Percentiles rank a stretch among this genome's conserved stretches.
These are phyloP conservation scores for Bugula neritina DNA, from an alignment of 2,888 invertebrate genomes.

Conservation along the genomic window DNA sequence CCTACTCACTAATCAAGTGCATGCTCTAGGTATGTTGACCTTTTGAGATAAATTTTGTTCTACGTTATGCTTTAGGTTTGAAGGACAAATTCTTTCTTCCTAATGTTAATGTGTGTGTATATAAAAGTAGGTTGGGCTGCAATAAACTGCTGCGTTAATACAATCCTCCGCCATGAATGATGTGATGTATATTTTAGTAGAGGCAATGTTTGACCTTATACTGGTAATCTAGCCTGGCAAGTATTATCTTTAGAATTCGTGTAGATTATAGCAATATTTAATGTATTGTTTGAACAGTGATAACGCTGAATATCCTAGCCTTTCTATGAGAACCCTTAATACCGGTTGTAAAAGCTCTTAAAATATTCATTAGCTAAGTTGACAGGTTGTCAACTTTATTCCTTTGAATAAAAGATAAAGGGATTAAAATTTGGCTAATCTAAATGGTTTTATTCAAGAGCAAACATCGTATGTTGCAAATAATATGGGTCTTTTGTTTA, in stretches of 20 bases:
- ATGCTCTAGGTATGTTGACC: too few relatives aligned
- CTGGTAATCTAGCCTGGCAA: constrained; percentile 15
- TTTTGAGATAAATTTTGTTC: too few relatives aligned
- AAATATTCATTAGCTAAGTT: constrained; percentile 1
- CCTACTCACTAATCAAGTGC: too few relatives aligned
- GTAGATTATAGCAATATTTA: constrained; percentile 25
- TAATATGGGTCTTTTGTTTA: constrained; percentile 15
- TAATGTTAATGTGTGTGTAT: too few relatives aligned
- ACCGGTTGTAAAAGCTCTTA: constrained; percentile 11
- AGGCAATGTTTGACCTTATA: neutral
- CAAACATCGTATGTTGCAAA: constrained; percentile 19
- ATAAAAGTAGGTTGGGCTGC: too few relatives aligned
- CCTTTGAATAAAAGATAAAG: constrained; percentile 21
- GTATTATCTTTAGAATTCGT: constrained; percentile 23
- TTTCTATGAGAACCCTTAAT: constrained; percentile 13
- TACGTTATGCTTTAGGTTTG: too few relatives aligned
- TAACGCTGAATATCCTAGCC: neutral
- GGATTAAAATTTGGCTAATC: constrained; percentile 23
- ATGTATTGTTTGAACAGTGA: constrained; percentile 26
- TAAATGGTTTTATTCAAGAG: neutral
- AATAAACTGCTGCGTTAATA: too few relatives aligned
- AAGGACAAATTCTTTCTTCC: too few relatives aligned
- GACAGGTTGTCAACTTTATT: constrained; percentile 4
- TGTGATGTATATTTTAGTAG: neutral
- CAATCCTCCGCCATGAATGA: too few relatives aligned